Evolutionary conservation across 1,140 invertebrate species (phyloP), one percentile per base, ranked within the genome.

Genomic region (Phymastichus coffea): DNA sequence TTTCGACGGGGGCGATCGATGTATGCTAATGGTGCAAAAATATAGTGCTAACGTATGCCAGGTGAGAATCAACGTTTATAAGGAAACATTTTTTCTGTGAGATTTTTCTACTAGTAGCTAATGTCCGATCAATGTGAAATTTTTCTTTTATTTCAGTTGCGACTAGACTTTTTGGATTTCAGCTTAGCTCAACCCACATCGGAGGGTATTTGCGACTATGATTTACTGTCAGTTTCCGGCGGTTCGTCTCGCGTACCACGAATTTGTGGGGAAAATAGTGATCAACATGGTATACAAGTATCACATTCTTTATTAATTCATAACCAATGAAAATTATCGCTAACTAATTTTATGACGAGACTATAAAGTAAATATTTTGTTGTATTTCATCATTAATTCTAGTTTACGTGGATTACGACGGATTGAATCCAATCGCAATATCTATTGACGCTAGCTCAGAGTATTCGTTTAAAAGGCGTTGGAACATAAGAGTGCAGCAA

Each of bases 201-300:
- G 0, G 86, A 87, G 69, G 91, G 91, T 1, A 80, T 80, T 35
- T 94, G 91, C 71, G 73, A 80, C 2, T 85, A 81, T 0, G 91
- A 93, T 72, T 83, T 86, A 7, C 72, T 93, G 38, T 83, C 83
- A 6, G 81, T 92, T 17, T 85, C 85, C 0, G 90, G 89, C 6
- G 86, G 85, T 1, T 76, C 81, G 8, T 84, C 84, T 0, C 73
- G 80, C 15, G 84, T 90, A 2, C 88, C 89, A 0, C 73, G 78
- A 19, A 83, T 94, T 51, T 94, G 92, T 73, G 92, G 92, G 8
- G 86, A 90, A 68, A 92, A 92, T 76, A 82, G 83, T 0, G 90
- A 89, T 8, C 89, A 92, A 73, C 91, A 93, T 70, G 77, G 84
- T 85, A 75, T 75, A 66, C 60, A 41, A 0, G 46, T 40, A 28